These are phyloP conservation scores for Dryomyza anilis DNA, from an alignment of 2,888 invertebrate species.

Conservation along the genomic window DNA sequence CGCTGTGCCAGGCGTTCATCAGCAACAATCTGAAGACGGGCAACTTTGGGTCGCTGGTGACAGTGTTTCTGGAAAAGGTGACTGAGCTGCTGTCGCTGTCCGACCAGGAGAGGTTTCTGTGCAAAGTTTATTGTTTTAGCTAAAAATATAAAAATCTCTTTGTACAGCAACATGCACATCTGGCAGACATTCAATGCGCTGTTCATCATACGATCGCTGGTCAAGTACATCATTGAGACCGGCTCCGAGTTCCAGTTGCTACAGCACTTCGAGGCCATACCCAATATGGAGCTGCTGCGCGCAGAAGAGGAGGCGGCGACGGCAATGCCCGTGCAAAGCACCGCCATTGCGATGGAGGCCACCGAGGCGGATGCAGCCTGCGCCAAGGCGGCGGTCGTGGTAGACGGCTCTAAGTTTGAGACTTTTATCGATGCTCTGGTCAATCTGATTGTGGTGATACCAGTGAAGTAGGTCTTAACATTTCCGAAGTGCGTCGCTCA, in stretches of 20 bases:
- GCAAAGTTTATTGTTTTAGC: background rate
- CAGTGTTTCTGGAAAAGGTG: slow-evolving; percentile 82
- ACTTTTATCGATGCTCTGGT: slow-evolving; percentile 60
- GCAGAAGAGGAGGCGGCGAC: slow-evolving; percentile 41
- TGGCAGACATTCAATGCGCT: slow-evolving; percentile 96
- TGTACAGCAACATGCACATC: slow-evolving; percentile 70
- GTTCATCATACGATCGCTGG: slow-evolving; percentile 82
- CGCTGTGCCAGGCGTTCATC: slow-evolving; percentile 75
- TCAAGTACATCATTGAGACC: slow-evolving; percentile 89
- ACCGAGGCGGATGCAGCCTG: slow-evolving; percentile 36
- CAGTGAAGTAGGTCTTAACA: slow-evolving; percentile 51
- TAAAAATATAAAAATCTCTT: too few relatives aligned
- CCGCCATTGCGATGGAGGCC: slow-evolving; percentile 49
- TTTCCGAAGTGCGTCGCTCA: background rate
- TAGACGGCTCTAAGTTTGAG: slow-evolving; percentile 60
- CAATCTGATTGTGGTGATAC: slow-evolving; percentile 60
- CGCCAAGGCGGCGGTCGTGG: slow-evolving; percentile 41
- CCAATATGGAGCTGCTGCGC: slow-evolving; percentile 52
- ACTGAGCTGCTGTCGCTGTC: slow-evolving; percentile 83
- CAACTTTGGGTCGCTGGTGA: slow-evolving; percentile 86
- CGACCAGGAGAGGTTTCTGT: slow-evolving; percentile 88
- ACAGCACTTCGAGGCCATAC: slow-evolving; percentile 75
- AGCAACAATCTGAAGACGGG: slow-evolving; percentile 87
- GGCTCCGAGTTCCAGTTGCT: slow-evolving; percentile 87
- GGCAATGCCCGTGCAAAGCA: slow-evolving; percentile 30